A percentile compares a stretch with the other conserved stretches of the same genome.
Evolutionary conservation across 2,797 vertebrate species (phyloP).

Genomic region (Lates japonicus): DNA sequence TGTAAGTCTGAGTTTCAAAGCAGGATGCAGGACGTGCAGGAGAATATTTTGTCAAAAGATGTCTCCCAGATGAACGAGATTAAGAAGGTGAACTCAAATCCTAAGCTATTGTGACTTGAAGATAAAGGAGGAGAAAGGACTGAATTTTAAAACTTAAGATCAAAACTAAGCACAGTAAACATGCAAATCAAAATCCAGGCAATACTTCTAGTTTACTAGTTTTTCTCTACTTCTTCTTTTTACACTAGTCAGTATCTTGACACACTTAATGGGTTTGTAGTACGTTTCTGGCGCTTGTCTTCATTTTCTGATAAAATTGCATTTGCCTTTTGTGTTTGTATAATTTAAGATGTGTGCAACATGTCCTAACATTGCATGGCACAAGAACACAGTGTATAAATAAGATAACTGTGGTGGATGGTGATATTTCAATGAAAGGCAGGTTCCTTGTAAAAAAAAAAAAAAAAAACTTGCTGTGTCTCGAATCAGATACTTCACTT

Average conservation of each 20-base stretch:
- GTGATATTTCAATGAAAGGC: neutral
- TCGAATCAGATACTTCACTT: too few relatives aligned
- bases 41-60: neutral
- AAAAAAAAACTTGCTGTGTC: too few relatives aligned
- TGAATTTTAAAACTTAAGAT: neutral
- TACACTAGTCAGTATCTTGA: neutral
- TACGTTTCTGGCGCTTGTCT: neutral
- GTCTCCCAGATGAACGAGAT: neutral
- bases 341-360: slow-evolving; percentile 5
- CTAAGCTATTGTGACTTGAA: neutral
- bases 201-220: too few relatives aligned
- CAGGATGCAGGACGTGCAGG: neutral
- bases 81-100: neutral
- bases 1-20: neutral
- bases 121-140: neutral
- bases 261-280: neutral
- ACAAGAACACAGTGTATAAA: slow-evolving; percentile 1
- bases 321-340: neutral
- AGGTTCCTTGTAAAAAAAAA: neutral
- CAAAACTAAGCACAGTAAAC: neutral
- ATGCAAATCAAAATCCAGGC: slow-evolving; percentile 13
- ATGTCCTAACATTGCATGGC: neutral
- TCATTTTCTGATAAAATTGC: neutral
- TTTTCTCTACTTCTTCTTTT: neutral
- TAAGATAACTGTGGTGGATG: neutral